Evolutionary conservation across 1,140 invertebrate species (phyloP), one percentile per base, ranked within the genome.

Genomic region (Aporrectodea caliginosa): DNA sequence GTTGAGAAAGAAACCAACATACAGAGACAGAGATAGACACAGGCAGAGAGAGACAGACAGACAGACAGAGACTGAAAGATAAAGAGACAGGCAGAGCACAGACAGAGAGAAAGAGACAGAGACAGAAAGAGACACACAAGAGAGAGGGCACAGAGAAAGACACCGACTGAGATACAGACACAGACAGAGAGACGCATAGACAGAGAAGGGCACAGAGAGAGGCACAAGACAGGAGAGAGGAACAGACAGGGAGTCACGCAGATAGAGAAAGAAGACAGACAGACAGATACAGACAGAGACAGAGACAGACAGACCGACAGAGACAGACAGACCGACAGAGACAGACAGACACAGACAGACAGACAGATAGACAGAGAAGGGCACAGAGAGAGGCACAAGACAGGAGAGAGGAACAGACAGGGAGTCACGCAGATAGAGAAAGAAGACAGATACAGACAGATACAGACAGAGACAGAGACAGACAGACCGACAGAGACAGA

Each of bases 181-280:
- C 32, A 77, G 2, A 33, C 27, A 43, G 43, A 77, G 68, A 73
- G 35, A 70, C 29, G 70, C 22, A 58, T n/a, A 70, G 1, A 71
- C 16, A 31, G 74, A 77, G 79, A 77, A 22, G 22, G 6, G 22
- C 6, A 58, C 6, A 58, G 43, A 58, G 6, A 58, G 43, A 58
- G 43, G 22, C 6, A 58, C 6, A 58, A 68, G 71, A 77, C 43
- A 77, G 71, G 75, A 72, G 58, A 43, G 31, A 77, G 69, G 69
- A 31, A 73, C 16, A 77, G 69, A 70, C 31, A n/a, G 31, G 35
- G 75, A 69, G 33, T n/a, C n/a, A n/a, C n/a, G n/a, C n/a, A n/a
- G n/a, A n/a, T n/a, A n/a, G n/a, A n/a, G n/a, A n/a, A n/a, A n/a
- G n/a, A n/a, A n/a, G n/a, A n/a, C n/a, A n/a, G n/a, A n/a, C n/a